Percentiles rank a stretch among this genome's conserved stretches.
phyloP scores from a whole-genome alignment of 1,140 invertebrate species.

The Bombus pascuorum region DNA sequence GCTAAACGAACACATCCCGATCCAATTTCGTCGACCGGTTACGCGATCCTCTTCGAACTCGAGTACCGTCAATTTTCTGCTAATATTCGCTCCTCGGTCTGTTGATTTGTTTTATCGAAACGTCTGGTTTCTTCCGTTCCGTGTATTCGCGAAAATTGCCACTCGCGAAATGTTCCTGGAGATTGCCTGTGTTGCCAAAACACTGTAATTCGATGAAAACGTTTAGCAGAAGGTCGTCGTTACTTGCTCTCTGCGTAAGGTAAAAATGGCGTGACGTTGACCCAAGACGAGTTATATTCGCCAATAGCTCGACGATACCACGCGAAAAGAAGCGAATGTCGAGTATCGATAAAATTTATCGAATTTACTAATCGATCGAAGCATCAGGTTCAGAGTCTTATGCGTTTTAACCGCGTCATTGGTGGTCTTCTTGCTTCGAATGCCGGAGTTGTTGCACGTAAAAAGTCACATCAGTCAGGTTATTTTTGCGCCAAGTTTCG shows the following conservation, averaged over 20 bases:
- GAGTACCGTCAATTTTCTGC: neutral
- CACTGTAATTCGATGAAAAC: neutral
- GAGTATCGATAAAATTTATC: neutral
- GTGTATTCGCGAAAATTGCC: neutral
- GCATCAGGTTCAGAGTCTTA: too few species aligned
- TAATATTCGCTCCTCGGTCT: neutral
- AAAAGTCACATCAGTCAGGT: neutral
- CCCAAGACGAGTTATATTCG: neutral
- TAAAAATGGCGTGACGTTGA: neutral
- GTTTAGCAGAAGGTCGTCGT: neutral
- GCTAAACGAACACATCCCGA: neutral
- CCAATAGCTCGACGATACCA: neutral
- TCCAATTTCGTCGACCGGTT: slow-evolving; percentile 17
- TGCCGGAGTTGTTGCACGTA: neutral
- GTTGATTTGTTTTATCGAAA: neutral
- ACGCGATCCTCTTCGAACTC: neutral
- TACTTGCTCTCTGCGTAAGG: neutral
- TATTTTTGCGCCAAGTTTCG: slow-evolving; percentile 6
- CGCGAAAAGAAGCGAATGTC: neutral
- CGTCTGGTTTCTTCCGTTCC: accelerated
- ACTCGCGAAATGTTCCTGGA: neutral
- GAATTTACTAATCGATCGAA: too few species aligned
- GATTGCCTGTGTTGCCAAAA: neutral
- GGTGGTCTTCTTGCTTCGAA: neutral
- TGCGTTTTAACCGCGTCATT: neutral